Conservation (phyloP, 2,113 vertebrate species). For the Gopherus flavomarginatus region DNA sequence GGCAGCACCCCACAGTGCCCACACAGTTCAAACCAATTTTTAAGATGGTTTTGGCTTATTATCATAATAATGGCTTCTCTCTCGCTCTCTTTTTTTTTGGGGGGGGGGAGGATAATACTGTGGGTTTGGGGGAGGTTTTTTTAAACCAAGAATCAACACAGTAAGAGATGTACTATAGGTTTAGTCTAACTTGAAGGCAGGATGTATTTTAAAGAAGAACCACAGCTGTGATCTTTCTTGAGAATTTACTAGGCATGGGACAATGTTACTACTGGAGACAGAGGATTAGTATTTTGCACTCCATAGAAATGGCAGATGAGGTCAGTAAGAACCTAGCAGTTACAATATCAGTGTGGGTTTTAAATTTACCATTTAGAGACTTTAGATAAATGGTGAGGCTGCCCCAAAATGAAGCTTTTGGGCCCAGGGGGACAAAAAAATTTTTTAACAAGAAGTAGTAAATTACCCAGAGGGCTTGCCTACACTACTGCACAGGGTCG, state of each 20-base stretch:
- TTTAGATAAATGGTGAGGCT: neutral
- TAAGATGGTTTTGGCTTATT: neutral
- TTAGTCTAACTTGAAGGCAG: neutral
- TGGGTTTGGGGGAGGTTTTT: neutral
- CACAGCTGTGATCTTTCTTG: neutral
- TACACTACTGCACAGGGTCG: too few species aligned
- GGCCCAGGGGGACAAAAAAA: neutral
- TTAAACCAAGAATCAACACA: neutral
- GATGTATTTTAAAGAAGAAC: neutral
- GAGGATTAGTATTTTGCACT: neutral
- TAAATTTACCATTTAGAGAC: neutral
- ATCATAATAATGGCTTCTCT: neutral
- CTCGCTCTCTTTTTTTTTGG: neutral
- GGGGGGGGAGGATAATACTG: neutral
- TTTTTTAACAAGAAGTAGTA: neutral
- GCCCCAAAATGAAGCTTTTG: neutral
- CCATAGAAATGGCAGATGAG: neutral
- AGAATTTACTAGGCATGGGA: neutral
- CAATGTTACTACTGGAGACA: neutral
- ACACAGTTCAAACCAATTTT: neutral
- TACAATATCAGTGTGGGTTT: neutral
- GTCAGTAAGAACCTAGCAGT: neutral
- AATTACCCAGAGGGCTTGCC: neutral
- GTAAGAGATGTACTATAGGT: neutral
- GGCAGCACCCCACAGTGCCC: too few species aligned